Base-by-base conservation (phyloP, 64 coral and sea anemone genomes). In the Pachyseris speciosa region DNA sequence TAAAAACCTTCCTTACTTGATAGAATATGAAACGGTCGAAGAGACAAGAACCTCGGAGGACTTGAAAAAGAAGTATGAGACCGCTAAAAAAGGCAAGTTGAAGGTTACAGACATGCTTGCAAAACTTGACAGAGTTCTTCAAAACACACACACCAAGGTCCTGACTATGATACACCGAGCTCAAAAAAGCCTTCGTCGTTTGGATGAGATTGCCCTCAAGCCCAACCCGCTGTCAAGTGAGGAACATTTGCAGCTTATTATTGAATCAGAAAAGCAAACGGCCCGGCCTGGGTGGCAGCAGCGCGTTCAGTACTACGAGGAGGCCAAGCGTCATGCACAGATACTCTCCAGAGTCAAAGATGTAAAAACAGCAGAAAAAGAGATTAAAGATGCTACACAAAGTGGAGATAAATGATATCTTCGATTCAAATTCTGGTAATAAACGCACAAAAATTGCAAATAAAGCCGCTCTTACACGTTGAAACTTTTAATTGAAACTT, bases 11-110 rank as follows among this genome's bases (percentile, higher is more conserved):
- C 53, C 53, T 1, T 89, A 78, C 38, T 11, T 74, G 1, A 47
- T 77, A 15, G 27, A 78, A 30, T 67, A 49, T 3, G 59, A 78
- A 38, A 67, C 9, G 4, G 60, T 64, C 16, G 28, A 19, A 6
- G 87, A 78, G 22, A 79, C 28, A 0, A 89, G 30, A 67, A 89
- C 87, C 0, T 89, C 87, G n/a, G 87, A 66, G 3, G 87, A 89
- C 26, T 38, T 89, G 0, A 66, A 67, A 28, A 34, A 8, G 19
- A 74, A 76, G 57, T 89, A 89, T 22, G 17, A 89, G n/a, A 64
- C n/a, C 24, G 87, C 87, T 24, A 24, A 22, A 11, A 64, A 38
- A 25, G 75, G 64, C n/a, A 89, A 89, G 34, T 64, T 25, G 2
- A 64, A 65, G 20, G 7, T 44, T 2, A 12, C 78, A 36, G 57